Conservation (phyloP, 2,888 invertebrate genomes). For the Julus scandinavius region DNA sequence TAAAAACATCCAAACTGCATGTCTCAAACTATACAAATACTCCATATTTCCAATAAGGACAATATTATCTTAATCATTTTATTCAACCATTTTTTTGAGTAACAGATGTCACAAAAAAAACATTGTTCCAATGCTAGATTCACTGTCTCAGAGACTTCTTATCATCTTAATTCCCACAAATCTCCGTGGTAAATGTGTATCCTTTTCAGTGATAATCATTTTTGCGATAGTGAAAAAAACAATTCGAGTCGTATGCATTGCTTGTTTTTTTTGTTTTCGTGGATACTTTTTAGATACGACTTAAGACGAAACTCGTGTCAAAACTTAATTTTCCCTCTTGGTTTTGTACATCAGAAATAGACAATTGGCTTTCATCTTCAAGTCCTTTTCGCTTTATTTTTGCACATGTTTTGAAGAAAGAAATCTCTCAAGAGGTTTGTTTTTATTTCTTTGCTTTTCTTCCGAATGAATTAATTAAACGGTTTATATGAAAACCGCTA, state of each 20-base stretch:
- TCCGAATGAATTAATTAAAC: too few relatives aligned
- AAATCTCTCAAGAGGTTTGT: too few relatives aligned
- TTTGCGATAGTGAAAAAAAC: not conserved
- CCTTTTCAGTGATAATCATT: not conserved
- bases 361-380: not conserved
- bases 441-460: too few relatives aligned
- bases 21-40: too few relatives aligned
- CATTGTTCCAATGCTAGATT: not conserved
- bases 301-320: conserved; percentile 6
- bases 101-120: not conserved
- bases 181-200: not conserved
- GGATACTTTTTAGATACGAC: not conserved
- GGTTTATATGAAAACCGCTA: not conserved
- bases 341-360: not conserved
- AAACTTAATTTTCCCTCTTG: not conserved
- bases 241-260: not conserved
- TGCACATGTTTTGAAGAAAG: too few relatives aligned
- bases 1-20: too few relatives aligned
- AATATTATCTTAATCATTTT: too few relatives aligned
- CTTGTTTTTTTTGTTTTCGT: not conserved
- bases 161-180: not conserved
- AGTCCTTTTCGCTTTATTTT: too few relatives aligned
- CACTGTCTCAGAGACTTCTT: not conserved
- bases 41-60: too few relatives aligned
- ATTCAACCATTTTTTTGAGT: too few relatives aligned